phyloP scores from a whole-genome alignment of 2,113 vertebrate species.

The Tragelaphus strepsiceros region DNA sequence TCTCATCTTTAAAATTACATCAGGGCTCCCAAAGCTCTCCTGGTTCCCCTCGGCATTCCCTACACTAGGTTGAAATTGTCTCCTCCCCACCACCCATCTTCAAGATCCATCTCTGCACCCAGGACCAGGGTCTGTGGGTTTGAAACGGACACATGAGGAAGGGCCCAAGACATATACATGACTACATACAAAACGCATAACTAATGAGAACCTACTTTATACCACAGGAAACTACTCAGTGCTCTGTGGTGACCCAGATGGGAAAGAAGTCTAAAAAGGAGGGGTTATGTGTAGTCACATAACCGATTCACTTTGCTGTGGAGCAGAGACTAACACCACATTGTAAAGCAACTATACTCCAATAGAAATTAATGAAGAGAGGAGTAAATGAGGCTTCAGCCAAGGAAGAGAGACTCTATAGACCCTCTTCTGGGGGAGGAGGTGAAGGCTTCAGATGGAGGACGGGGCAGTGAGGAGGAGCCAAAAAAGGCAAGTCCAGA shows the following conservation, averaged over 20 bases:
- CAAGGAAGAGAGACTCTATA: no score
- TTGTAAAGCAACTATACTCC: not conserved
- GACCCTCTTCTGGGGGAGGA: not conserved
- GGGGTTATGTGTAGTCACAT: not conserved
- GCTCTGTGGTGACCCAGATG: not conserved
- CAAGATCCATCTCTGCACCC: not conserved
- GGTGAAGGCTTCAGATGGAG: not conserved
- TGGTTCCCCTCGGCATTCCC: not conserved
- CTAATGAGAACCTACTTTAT: not conserved
- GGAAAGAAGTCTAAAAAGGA: not conserved
- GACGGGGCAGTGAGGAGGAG: not conserved
- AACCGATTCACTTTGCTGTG: not conserved
- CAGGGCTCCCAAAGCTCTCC: not conserved
- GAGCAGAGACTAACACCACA: not conserved
- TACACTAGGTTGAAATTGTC: not conserved
- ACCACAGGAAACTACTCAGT: not conserved
- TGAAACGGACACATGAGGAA: not conserved
- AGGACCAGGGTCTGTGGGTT: not conserved
- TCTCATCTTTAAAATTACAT: not conserved
- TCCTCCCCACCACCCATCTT: not conserved
- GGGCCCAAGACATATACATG: not conserved
- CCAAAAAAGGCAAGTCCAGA: not conserved
- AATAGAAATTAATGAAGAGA: not conserved
- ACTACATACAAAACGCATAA: not conserved
- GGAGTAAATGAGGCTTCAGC: not conserved